Percentiles rank a stretch among this genome's conserved stretches.
phyloP scores from a whole-genome alignment of 1,140 invertebrate genomes.

The Pachyrhynchus sulphureomaculatus region DNA sequence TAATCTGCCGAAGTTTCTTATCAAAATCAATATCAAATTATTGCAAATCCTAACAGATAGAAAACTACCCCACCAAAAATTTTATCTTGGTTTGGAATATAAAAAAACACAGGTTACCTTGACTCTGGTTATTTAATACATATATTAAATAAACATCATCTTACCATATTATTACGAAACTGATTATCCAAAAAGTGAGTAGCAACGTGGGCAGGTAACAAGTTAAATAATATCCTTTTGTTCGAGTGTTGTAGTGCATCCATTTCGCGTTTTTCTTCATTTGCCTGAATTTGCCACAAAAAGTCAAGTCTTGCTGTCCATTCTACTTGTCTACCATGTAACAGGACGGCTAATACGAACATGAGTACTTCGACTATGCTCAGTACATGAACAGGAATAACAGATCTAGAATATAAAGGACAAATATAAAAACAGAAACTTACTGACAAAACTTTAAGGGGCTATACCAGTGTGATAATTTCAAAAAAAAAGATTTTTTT shows the following conservation, averaged over 20 bases:
- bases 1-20: too few relatives aligned
- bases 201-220: conserved; percentile 89
- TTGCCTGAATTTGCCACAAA: conserved; percentile 82
- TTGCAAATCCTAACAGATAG: too few relatives aligned
- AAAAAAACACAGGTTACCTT: too few relatives aligned
- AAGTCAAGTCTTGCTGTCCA: conserved; percentile 84
- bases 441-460: too few relatives aligned
- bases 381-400: conserved; percentile 65
- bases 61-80: too few relatives aligned
- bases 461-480: too few relatives aligned
- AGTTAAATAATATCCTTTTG: conserved; percentile 86
- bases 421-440: too few relatives aligned
- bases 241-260: conserved; percentile 86
- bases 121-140: conserved; percentile 1
- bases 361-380: conserved; percentile 74
- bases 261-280: conserved; percentile 90
- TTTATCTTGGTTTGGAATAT: too few relatives aligned
- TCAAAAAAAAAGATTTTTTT: too few relatives aligned
- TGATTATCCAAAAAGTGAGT: conserved; percentile 90
- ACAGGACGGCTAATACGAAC: conserved; percentile 75
- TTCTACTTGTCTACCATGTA: conserved; percentile 83
- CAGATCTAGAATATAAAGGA: conserved; percentile 45
- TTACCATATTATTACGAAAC: conserved; percentile 83
- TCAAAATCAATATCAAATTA: too few relatives aligned
- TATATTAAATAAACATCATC: background rate